phyloP scores from a whole-genome alignment of 2,888 invertebrate species.

The Thereva nobilitata region DNA sequence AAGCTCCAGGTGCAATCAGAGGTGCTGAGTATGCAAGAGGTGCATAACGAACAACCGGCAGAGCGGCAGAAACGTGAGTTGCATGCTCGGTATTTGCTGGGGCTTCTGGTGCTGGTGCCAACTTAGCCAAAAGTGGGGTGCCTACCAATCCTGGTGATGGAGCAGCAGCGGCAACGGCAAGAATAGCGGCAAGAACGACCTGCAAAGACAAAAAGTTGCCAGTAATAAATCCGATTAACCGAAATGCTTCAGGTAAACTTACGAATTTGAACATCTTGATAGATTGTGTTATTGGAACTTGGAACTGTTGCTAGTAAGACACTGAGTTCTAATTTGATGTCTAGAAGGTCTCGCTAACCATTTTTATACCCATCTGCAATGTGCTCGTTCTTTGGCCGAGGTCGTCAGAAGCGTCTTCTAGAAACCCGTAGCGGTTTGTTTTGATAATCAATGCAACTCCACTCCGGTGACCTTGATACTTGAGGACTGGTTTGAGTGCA shows the following conservation, averaged over 20 bases:
- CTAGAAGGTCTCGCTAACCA: neutral
- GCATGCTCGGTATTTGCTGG: conserved; percentile 41
- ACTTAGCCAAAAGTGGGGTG: conserved; percentile 36
- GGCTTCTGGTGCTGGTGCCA: conserved; percentile 37
- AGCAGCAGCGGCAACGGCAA: conserved; percentile 24
- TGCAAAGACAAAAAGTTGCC: conserved; percentile 11
- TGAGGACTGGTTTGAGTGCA: no score
- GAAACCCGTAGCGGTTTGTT: neutral
- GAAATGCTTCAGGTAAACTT: conserved; percentile 44
- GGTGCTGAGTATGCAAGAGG: conserved; percentile 30
- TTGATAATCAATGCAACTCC: no score
- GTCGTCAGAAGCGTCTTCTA: neutral
- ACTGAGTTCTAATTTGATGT: conserved; percentile 17
- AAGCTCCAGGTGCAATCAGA: conserved; percentile 9
- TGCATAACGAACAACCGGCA: conserved; percentile 33
- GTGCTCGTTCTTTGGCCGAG: neutral
- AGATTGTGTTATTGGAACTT: neutral
- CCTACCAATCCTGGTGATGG: conserved; percentile 19
- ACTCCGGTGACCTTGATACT: no score
- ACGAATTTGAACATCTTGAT: conserved; percentile 55
- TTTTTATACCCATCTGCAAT: conserved; percentile 25
- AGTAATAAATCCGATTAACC: neutral
- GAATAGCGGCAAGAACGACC: neutral
- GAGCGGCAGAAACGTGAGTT: conserved; percentile 37
- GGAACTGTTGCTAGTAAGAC: neutral